These are phyloP conservation scores for Thamnaconus septentrionalis DNA, from an alignment of 2,113 vertebrate genomes.

Conservation along the genomic window DNA sequence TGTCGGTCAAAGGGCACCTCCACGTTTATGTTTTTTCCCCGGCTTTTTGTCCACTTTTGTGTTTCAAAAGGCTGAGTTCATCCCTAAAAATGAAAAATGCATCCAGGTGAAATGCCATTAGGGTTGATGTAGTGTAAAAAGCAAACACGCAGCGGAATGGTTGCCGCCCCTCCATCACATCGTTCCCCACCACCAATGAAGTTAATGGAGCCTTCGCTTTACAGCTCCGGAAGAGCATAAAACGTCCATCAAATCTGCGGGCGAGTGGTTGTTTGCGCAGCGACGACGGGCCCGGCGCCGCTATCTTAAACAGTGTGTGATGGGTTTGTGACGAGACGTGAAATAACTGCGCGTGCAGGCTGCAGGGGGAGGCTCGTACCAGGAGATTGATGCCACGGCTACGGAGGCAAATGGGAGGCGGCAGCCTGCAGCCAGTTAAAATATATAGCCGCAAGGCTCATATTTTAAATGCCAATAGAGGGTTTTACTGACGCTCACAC, in stretches of 20 bases:
- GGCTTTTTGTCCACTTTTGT: too few species aligned
- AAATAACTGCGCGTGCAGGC: neutral
- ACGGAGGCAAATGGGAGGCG: too few species aligned
- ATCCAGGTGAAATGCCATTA: slow-evolving; percentile 19
- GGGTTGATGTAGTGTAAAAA: slow-evolving; percentile 41
- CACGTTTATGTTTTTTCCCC: too few species aligned
- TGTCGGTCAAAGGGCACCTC: too few species aligned
- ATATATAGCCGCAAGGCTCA: too few species aligned
- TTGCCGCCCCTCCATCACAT: slow-evolving; percentile 9
- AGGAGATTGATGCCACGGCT: too few species aligned
- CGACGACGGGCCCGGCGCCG: slow-evolving; percentile 8
- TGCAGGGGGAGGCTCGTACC: too few species aligned
- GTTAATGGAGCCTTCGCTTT: slow-evolving; percentile 46
- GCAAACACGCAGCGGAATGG: slow-evolving; percentile 26
- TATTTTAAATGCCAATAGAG: too few species aligned
- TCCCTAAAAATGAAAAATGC: slow-evolving; percentile 1
- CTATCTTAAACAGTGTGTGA: slow-evolving; percentile 1
- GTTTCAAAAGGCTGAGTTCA: too few species aligned
- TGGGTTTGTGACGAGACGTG: neutral
- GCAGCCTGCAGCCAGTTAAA: too few species aligned
- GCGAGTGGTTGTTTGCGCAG: slow-evolving; percentile 8
- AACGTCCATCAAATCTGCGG: slow-evolving; percentile 38
- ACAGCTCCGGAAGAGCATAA: slow-evolving; percentile 24
- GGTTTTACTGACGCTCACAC: too few species aligned
- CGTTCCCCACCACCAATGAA: slow-evolving; percentile 36